phyloP scores from a whole-genome alignment of 2,888 invertebrate genomes.

The Octodonta nipae region DNA sequence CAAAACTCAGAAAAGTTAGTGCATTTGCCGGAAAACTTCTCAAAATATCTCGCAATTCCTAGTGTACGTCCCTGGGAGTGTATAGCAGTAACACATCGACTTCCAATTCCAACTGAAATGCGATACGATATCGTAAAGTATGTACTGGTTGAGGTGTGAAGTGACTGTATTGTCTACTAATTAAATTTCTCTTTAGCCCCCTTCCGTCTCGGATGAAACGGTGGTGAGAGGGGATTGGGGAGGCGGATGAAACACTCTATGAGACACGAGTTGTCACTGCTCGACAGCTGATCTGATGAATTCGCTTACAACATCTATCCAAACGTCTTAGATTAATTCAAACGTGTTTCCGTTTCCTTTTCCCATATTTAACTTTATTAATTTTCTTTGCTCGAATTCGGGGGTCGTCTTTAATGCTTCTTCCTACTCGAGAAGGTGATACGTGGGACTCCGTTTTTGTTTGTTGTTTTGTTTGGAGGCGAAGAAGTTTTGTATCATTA shows the following conservation, averaged over 20 bases:
- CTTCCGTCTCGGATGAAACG: slow-evolving; percentile 20
- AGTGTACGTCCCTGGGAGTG: slow-evolving; percentile 9
- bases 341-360: slow-evolving; percentile 18
- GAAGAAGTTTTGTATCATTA: too few species aligned
- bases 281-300: slow-evolving; percentile 31
- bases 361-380: slow-evolving; percentile 14
- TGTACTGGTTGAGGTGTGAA: slow-evolving; percentile 28
- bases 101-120: slow-evolving; percentile 21
- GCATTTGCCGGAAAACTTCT: too few species aligned
- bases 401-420: too few species aligned
- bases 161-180: slow-evolving; percentile 32
- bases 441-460: too few species aligned
- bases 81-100: slow-evolving; percentile 15
- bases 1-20: too few species aligned
- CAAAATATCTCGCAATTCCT: too few species aligned
- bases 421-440: too few species aligned
- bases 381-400: too few species aligned
- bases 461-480: too few species aligned
- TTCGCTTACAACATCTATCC: slow-evolving; percentile 17
- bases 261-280: slow-evolving; percentile 20
- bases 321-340: slow-evolving; percentile 19
- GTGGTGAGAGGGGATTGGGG: neutral
- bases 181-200: slow-evolving; percentile 32
- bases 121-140: slow-evolving; percentile 34
- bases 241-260: slow-evolving; percentile 1